A percentile compares a stretch with the other conserved stretches of the same genome.
phyloP scores from a whole-genome alignment of 2,888 invertebrate species.

The Phalera bucephala region DNA sequence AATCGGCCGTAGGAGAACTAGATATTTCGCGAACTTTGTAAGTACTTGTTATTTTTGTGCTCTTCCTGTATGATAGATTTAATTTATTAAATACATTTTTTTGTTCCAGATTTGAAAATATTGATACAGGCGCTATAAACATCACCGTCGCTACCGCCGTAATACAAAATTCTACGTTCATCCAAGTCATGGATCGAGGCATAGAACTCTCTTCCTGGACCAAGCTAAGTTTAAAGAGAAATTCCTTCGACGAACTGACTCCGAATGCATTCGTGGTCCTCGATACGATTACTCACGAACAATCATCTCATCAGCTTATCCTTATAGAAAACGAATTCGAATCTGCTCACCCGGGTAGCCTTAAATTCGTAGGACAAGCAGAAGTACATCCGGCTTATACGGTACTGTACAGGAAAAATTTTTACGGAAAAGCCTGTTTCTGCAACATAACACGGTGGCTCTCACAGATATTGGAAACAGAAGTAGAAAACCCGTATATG shows the following conservation, averaged over 20 bases:
- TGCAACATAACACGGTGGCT: slow-evolving; percentile 85
- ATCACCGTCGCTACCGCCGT: slow-evolving; percentile 84
- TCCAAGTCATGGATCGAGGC: slow-evolving; percentile 80
- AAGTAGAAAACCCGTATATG: slow-evolving; percentile 65
- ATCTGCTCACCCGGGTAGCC: slow-evolving; percentile 69
- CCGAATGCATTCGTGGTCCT: slow-evolving; percentile 78
- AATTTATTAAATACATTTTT: background rate
- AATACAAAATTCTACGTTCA: slow-evolving; percentile 85
- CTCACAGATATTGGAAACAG: slow-evolving; percentile 62
- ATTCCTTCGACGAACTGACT: slow-evolving; percentile 84
- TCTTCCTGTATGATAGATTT: too few species aligned
- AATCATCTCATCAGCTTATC: slow-evolving; percentile 82
- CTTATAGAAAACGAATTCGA: slow-evolving; percentile 75
- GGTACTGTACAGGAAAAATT: slow-evolving; percentile 82
- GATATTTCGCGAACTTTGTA: slow-evolving; percentile 86
- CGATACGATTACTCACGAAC: slow-evolving; percentile 79
- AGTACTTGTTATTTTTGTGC: slow-evolving; percentile 18
- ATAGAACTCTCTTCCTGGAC: slow-evolving; percentile 87
- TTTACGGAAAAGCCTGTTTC: slow-evolving; percentile 84
- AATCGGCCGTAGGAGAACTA: slow-evolving; percentile 85
- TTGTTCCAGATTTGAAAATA: slow-evolving; percentile 83
- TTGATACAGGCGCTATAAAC: slow-evolving; percentile 85
- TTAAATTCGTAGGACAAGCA: slow-evolving; percentile 84
- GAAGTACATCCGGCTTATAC: slow-evolving; percentile 62
- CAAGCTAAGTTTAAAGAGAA: slow-evolving; percentile 84